phyloP scores from a whole-genome alignment of 1,140 invertebrate genomes.

The Drosophila ficusphila region DNA sequence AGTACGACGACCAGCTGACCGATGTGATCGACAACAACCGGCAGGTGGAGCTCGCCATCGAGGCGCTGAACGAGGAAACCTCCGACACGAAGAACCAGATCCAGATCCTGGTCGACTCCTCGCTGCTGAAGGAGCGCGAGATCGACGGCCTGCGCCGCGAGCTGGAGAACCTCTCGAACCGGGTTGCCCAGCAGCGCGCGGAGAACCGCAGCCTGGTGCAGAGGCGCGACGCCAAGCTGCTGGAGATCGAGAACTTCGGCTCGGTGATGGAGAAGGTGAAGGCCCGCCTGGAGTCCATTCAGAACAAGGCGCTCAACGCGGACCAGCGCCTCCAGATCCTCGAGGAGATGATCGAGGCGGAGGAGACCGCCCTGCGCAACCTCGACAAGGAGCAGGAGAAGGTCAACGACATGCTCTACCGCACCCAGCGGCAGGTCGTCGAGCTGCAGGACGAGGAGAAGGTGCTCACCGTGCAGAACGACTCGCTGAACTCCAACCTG shows the following conservation, averaged over 20 bases:
- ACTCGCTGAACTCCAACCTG: constrained; percentile 44
- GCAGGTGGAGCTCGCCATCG: constrained; percentile 64
- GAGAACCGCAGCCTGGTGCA: constrained; percentile 60
- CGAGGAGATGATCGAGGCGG: constrained; percentile 75
- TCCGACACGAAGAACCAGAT: constrained; percentile 70
- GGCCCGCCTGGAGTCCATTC: constrained; percentile 46
- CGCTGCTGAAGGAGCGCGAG: constrained; percentile 67
- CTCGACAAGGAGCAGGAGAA: constrained; percentile 68
- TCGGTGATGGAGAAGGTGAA: constrained; percentile 47
- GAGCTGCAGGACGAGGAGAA: constrained; percentile 65
- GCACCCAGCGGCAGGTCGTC: constrained; percentile 63
- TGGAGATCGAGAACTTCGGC: constrained; percentile 45
- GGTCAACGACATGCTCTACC: constrained; percentile 68
- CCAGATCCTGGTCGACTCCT: constrained; percentile 46
- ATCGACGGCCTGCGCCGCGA: constrained; percentile 63
- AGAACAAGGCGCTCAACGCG: constrained; percentile 63
- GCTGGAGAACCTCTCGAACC: constrained; percentile 68
- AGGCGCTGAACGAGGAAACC: constrained; percentile 62
- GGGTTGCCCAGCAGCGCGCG: constrained; percentile 64
- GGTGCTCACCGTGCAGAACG: constrained; percentile 52
- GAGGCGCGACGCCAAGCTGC: constrained; percentile 38
- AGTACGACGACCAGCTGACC: constrained; percentile 51
- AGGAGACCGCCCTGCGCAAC: constrained; percentile 44
- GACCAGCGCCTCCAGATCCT: constrained; percentile 71
- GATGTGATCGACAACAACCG: constrained; percentile 73